phyloP scores from a whole-genome alignment of 2,113 vertebrate genomes.

The Lontra canadensis region DNA sequence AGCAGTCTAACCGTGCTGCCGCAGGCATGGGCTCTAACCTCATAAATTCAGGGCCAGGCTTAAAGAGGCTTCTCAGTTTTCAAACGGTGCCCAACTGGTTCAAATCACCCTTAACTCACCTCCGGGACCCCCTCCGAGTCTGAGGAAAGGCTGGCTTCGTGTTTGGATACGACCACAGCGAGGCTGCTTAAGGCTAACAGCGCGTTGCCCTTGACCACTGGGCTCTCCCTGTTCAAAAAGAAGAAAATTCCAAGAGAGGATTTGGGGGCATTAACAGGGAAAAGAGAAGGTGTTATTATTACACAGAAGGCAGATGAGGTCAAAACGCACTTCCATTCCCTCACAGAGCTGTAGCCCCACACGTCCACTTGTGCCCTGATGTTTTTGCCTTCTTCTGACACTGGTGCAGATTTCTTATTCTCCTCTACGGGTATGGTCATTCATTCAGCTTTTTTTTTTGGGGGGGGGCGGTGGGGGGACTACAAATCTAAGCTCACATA shows the following conservation, averaged over 20 bases:
- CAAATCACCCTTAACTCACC: constrained; percentile 83
- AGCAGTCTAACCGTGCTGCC: too few species aligned
- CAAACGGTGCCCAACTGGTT: neutral
- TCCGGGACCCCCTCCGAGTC: constrained; percentile 84
- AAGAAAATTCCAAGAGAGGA: constrained; percentile 17
- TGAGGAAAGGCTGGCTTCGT: constrained; percentile 91
- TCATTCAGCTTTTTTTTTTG: neutral
- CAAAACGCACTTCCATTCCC: neutral
- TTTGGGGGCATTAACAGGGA: neutral
- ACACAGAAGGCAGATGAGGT: neutral
- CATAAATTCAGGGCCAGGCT: neutral
- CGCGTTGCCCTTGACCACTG: constrained; percentile 96
- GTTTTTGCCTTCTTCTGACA: neutral
- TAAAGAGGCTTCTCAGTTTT: neutral
- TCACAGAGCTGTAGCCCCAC: neutral
- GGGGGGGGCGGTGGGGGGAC: neutral
- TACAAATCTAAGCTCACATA: neutral
- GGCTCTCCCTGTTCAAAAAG: constrained; percentile 90
- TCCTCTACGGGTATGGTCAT: neutral
- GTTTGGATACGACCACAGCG: constrained; percentile 90
- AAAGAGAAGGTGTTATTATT: neutral
- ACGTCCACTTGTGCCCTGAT: neutral
- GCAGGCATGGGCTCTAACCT: neutral
- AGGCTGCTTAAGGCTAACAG: constrained; percentile 94
- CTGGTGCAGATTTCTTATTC: neutral